phyloP scores from a whole-genome alignment of 2,113 vertebrate species.

The Xyrauchen texanus region DNA sequence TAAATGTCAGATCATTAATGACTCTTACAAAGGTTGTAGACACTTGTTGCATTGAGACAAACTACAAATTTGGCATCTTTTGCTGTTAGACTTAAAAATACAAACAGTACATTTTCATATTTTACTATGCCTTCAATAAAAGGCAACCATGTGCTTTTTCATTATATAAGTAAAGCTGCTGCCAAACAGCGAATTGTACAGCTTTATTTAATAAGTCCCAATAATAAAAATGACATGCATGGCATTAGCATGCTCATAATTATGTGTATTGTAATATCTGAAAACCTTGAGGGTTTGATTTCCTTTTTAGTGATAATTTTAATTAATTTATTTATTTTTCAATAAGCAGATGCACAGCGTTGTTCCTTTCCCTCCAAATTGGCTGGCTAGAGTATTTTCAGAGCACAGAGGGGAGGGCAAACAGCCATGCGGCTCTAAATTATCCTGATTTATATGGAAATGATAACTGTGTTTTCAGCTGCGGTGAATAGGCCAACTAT shows the following conservation, averaged over 20 bases:
- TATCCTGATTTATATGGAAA: conserved; percentile 73
- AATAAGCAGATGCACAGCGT: conserved; percentile 51
- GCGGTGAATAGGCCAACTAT: conserved; percentile 61
- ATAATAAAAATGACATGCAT: conserved; percentile 10
- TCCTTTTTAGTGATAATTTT: conserved; percentile 43
- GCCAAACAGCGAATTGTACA: not conserved
- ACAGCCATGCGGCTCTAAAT: conserved; percentile 64
- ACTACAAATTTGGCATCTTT: conserved; percentile 42
- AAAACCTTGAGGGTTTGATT: conserved; percentile 28
- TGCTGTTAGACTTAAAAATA: conserved; percentile 47
- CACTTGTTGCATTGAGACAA: conserved; percentile 43
- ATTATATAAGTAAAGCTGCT: no score
- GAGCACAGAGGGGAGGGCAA: conserved; percentile 47
- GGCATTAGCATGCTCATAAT: not conserved
- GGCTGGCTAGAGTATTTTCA: conserved; percentile 56
- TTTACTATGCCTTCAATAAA: conserved; percentile 25
- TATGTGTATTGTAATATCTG: not conserved
- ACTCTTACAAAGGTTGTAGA: conserved; percentile 25
- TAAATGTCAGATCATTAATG: conserved; percentile 12
- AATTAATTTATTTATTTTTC: conserved; percentile 34
- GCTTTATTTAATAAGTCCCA: not conserved
- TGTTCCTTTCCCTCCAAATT: conserved; percentile 58
- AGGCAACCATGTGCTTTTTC: not conserved
- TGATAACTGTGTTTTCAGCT: conserved; percentile 63
- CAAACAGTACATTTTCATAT: conserved; percentile 49